Conservation (phyloP, 2,888 invertebrate species). For the Mythimna vitellina region DNA sequence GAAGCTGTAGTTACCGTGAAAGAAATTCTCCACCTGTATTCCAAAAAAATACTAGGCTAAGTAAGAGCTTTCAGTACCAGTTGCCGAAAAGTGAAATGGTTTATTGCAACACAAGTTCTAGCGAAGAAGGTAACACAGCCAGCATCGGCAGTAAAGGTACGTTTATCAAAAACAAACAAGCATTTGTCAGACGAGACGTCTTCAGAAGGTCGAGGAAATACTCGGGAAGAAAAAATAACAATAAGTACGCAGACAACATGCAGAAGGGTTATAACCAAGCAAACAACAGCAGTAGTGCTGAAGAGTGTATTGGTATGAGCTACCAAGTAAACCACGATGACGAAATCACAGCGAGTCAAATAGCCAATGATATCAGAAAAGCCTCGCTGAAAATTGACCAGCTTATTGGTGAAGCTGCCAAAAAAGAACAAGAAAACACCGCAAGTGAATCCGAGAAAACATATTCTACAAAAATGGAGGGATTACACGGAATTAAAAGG, state of each 20-base stretch:
- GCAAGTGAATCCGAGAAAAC: constrained; percentile 86
- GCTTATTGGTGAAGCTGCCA: constrained; percentile 85
- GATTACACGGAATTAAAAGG: constrained; percentile 90
- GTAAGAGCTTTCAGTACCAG: constrained; percentile 89
- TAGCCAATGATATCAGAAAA: constrained; percentile 89
- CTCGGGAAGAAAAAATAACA: constrained; percentile 86
- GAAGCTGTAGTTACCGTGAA: constrained; percentile 88
- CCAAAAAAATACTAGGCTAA: constrained; percentile 89
- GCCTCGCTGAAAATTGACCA: constrained; percentile 91
- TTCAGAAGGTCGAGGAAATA: constrained; percentile 88
- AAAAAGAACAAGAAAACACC: constrained; percentile 78
- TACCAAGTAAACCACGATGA: constrained; percentile 90
- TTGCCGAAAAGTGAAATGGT: constrained; percentile 86
- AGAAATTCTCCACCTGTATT: constrained; percentile 88
- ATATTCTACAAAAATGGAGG: constrained; percentile 90
- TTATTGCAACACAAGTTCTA: constrained; percentile 88
- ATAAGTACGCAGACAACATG: constrained; percentile 78
- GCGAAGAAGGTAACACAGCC: constrained; percentile 87
- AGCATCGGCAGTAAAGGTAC: constrained; percentile 87
- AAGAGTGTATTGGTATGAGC: constrained; percentile 86
- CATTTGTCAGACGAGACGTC: constrained; percentile 87
- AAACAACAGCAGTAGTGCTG: constrained; percentile 86
- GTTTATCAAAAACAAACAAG: constrained; percentile 91
- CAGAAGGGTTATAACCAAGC: constrained; percentile 82
- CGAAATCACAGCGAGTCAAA: constrained; percentile 89